Base-by-base conservation (phyloP, 2,888 invertebrate species). In the Hemicrepidius hirtus region DNA sequence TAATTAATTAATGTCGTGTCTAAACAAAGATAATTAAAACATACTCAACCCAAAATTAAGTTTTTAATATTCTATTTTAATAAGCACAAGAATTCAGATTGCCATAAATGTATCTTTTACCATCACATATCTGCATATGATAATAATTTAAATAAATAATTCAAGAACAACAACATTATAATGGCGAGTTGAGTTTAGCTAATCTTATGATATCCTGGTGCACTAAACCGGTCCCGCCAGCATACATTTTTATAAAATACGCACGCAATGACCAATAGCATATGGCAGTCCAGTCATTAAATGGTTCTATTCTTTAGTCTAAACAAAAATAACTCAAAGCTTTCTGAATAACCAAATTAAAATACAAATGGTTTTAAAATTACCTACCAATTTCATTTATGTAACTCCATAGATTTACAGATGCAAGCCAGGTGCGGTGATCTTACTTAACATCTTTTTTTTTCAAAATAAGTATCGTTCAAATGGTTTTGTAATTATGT, bases 141-240 rank as follows among this genome's bases (percentile, higher is more conserved):
- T 21, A 2, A 6, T 49, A 49, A 49, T 49, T 20, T 49, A 10
- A 49, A 49, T 20, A 18, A 49, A 49, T 21, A 49, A 49, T 3
- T 5, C n/a, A n/a, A 40, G 40, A 40, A 49, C 49, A 49, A 49
- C 49, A 16, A 12, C 9, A 32, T 32, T 40, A 49, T 18, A 49
- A 21, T 21, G 49, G 21, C 21, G 49, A 5, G 20, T 3, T 28
- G 53, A 28, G 28, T 53, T 28, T 53, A 53, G 53, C 53, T 53
- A 53, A 53, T 53, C 53, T 53, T 53, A 2, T 28, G 53, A 53
- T 28, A 53, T 53, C 53, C 53, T 53, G 53, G 53, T 53, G 53
- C 53, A 53, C 53, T 53, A 53, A 53, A 53, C 53, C 53, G 53
- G 53, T 53, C 53, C 28, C n/a, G 24, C 53, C 24, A 28, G 13